Evolutionary conservation across 2,888 invertebrate species (phyloP).

Genomic region (Coenonympha glycerion): DNA sequence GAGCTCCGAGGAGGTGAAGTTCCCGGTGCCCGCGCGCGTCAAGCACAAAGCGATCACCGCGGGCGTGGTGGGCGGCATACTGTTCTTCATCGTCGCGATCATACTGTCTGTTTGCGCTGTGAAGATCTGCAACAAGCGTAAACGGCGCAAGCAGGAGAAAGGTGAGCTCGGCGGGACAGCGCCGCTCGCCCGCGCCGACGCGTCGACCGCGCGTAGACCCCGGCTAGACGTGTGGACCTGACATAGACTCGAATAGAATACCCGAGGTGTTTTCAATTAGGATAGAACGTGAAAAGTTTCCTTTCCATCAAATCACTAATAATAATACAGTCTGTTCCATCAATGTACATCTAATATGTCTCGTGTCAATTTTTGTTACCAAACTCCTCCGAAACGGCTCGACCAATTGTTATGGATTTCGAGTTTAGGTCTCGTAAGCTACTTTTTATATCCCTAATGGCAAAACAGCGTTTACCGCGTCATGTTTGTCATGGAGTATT

Average conservation of each 20-base stretch:
- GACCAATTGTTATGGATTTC: too few relatives aligned
- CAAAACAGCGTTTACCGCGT: too few relatives aligned
- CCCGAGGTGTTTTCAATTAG: not conserved
- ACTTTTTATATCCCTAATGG: too few relatives aligned
- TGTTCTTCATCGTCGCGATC: slow-evolving; percentile 98
- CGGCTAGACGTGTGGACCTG: too few relatives aligned
- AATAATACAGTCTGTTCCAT: too few relatives aligned
- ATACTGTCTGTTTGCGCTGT: slow-evolving; percentile 97
- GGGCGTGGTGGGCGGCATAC: slow-evolving; percentile 96
- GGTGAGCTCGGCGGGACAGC: slow-evolving; percentile 78
- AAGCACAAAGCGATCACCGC: slow-evolving; percentile 97
- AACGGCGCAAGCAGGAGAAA: slow-evolving; percentile 98
- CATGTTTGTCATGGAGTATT: too few relatives aligned
- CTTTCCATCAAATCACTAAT: slow-evolving; percentile 11
- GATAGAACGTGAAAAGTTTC: slow-evolving; percentile 13
- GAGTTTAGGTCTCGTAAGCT: too few relatives aligned
- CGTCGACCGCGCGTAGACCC: slow-evolving; percentile 28
- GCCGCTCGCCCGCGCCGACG: slow-evolving; percentile 56
- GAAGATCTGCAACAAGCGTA: slow-evolving; percentile 97
- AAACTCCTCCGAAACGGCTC: too few relatives aligned
- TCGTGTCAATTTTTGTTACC: too few relatives aligned
- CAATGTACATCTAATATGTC: too few relatives aligned
- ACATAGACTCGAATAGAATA: slow-evolving; percentile 12
- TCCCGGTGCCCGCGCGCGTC: slow-evolving; percentile 91
- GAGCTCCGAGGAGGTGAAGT: slow-evolving; percentile 91